phyloP scores from a whole-genome alignment of 1,140 invertebrate genomes.

The honey bee (Apis mellifera) region Amel_HAv3.1 CM009935.2:7696501-7697000 shows the following conservation, averaged over 20 bases:
- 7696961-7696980: too few species aligned
- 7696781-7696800: conserved; percentile 43
- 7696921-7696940: background rate
- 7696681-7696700: background rate
- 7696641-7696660: background rate
- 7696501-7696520: too few species aligned
- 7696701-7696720: conserved; percentile 4
- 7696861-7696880: background rate
- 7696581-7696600: too few species aligned
- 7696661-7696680: background rate
- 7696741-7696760: conserved; percentile 4
- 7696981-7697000: conserved; percentile 33
- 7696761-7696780: conserved; percentile 31
- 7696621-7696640: background rate
- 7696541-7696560: too few species aligned
- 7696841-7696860: background rate
- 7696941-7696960: too few species aligned
- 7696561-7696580: too few species aligned
- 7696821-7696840: conserved; percentile 44
- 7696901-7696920: background rate
- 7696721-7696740: background rate
- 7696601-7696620: too few species aligned
- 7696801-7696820: conserved; percentile 50
- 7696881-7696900: background rate
- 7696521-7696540: too few species aligned